Conservation (phyloP, 2,113 vertebrate species). For the Ursus arctos region DNA sequence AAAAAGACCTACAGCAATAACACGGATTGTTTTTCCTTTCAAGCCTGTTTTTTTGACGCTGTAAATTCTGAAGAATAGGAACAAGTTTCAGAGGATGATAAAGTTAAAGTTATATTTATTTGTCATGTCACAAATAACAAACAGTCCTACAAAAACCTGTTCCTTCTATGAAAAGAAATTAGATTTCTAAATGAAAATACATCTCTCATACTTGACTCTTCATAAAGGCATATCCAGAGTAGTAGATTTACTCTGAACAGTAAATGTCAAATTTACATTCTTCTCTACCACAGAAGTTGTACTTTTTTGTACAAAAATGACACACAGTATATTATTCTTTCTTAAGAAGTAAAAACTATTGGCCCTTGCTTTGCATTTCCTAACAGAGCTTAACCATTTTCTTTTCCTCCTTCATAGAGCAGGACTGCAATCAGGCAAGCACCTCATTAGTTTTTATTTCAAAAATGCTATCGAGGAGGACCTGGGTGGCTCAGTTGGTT, state of each 20-base stretch:
- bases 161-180: conserved; percentile 51
- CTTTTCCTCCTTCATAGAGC: background rate
- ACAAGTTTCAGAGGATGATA: conserved; percentile 35
- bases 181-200: conserved; percentile 48
- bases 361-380: conserved; percentile 30
- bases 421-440: conserved; percentile 5
- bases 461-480: background rate
- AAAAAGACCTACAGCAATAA: conserved; percentile 44
- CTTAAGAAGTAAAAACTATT: conserved; percentile 58
- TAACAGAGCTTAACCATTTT: conserved; percentile 22
- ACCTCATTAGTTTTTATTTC: background rate
- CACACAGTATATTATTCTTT: background rate
- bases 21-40: background rate
- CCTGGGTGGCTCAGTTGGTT: background rate
- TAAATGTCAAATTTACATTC: conserved; percentile 59
- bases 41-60: background rate
- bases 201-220: conserved; percentile 31
- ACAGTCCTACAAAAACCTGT: conserved; percentile 19
- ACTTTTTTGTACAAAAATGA: background rate
- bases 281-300: conserved; percentile 21
- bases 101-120: conserved; percentile 39
- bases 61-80: conserved; percentile 38
- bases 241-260: background rate
- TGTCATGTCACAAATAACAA: conserved; percentile 49
- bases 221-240: conserved; percentile 21